These are phyloP conservation scores for Polypterus bichir DNA, from an alignment of 2,113 vertebrate species.

Conservation along the genomic window DNA sequence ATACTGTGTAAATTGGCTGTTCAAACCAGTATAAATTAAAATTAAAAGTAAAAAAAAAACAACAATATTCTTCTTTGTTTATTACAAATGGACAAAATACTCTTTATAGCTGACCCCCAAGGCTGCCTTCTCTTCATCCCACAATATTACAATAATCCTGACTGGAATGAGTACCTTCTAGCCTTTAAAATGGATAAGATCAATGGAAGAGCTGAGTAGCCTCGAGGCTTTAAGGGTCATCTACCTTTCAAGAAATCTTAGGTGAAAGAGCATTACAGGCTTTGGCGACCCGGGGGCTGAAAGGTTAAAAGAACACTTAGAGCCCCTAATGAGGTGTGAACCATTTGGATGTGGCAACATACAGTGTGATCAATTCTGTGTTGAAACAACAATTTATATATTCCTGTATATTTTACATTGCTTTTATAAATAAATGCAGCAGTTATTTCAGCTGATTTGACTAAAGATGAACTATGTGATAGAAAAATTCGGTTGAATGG, in stretches of 20 bases:
- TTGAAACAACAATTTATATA: too few relatives aligned
- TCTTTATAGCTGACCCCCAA: slow-evolving; percentile 14
- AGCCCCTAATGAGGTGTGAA: slow-evolving; percentile 52
- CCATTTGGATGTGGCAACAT: slow-evolving; percentile 2
- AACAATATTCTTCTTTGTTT: too few relatives aligned
- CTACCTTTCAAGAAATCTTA: slow-evolving; percentile 39
- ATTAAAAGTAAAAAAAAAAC: too few relatives aligned
- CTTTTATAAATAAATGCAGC: too few relatives aligned
- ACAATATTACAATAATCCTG: slow-evolving; percentile 23
- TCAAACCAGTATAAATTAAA: too few relatives aligned
- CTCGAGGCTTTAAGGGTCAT: slow-evolving; percentile 42
- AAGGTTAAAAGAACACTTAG: slow-evolving; percentile 65
- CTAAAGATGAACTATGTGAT: too few relatives aligned
- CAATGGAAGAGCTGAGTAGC: slow-evolving; percentile 52
- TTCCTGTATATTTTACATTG: too few relatives aligned
- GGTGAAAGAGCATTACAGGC: slow-evolving; percentile 44
- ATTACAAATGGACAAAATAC: background rate
- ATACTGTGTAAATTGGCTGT: too few relatives aligned
- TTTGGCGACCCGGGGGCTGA: slow-evolving; percentile 39
- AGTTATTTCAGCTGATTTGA: too few relatives aligned
- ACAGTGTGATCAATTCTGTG: too few relatives aligned
- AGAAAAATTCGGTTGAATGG: too few relatives aligned
- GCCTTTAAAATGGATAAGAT: slow-evolving; percentile 47
- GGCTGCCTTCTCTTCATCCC: background rate
- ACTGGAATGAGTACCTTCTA: slow-evolving; percentile 46